phyloP scores from a whole-genome alignment of 1,140 invertebrate genomes.

The Bilobella aurantiaca region DNA sequence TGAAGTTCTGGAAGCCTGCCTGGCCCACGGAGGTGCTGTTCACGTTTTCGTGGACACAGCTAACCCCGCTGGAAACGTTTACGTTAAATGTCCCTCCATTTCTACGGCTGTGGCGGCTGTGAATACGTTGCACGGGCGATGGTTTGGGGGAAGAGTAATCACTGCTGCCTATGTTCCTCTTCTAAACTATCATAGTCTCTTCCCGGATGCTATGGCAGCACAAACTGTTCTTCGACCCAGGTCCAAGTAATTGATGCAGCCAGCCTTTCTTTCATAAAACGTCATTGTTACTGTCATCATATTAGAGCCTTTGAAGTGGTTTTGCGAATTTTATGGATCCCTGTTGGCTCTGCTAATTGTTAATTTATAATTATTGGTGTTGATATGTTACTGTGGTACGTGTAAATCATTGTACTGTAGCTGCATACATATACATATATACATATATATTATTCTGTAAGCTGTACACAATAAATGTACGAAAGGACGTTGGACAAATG shows the following conservation, averaged over 20 bases:
- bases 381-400: too few relatives aligned
- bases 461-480: too few relatives aligned
- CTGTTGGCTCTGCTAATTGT: too few relatives aligned
- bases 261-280: too few relatives aligned
- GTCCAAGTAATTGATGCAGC: slow-evolving; percentile 16
- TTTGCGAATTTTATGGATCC: too few relatives aligned
- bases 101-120: slow-evolving; percentile 90
- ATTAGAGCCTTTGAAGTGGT: too few relatives aligned
- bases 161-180: slow-evolving; percentile 98
- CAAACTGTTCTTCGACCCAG: slow-evolving; percentile 22
- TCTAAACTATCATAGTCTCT: slow-evolving; percentile 92
- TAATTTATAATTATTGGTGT: too few relatives aligned
- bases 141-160: slow-evolving; percentile 94
- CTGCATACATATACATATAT: too few relatives aligned
- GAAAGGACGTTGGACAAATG: too few relatives aligned
- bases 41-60: slow-evolving; percentile 95
- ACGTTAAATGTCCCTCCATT: slow-evolving; percentile 96
- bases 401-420: too few relatives aligned
- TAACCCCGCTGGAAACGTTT: slow-evolving; percentile 92
- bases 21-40: slow-evolving; percentile 91
- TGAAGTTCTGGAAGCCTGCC: slow-evolving; percentile 97
- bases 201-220: slow-evolving; percentile 62
- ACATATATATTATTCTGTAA: too few relatives aligned
- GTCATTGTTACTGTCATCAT: too few relatives aligned
- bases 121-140: slow-evolving; percentile 92